Evolutionary conservation across 2,888 invertebrate species (phyloP), one percentile per base, ranked within the genome.

Genomic region (Oegoconia quadripuncta): DNA sequence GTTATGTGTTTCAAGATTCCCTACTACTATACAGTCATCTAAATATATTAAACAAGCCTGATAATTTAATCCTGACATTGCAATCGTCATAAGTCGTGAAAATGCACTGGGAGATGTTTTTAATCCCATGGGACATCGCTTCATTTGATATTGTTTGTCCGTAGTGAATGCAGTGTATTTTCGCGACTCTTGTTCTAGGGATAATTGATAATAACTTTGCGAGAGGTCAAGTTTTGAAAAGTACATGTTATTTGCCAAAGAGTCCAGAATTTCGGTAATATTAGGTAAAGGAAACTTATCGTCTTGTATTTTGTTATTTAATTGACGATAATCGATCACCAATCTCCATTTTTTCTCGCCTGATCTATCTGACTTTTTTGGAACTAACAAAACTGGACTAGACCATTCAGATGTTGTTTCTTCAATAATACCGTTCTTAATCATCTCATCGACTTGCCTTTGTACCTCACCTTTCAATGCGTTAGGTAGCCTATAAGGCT

Each of bases 61-160:
- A 18, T 36, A 42, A 33, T 31, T 39, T n/a, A 43, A 16, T 5
- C 43, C 43, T 15, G 43, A 38, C 43, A 46, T 39, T 1, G 46
- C 41, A 3, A 25, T 11, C 3, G 25, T 8, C 25, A 25, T 25
- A 5, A 25, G 7, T 8, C 25, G 25, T 5, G 33, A 33, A 17
- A 41, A 43, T 7, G 37, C 18, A 18, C 39, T 43, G 8, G 39
- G 41, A 26, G 39, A 39, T 3, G 31, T 38, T 26, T 44, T 44
- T 7, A 44, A 20, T 2, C 43, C 42, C 47, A 48, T 44, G 3
- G 41, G 41, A 12, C 35, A 14, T 7, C 47, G 34, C 12, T 31
- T 36, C 39, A 42, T 37, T 28, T 38, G 38, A 25, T 37, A 43
- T 8, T 44, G 38, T 3, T 11, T 11, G 7, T n/a, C 7, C 3